Evolutionary conservation across 2,113 vertebrate species (phyloP).

Genomic region (Cynopterus brachyotis): DNA sequence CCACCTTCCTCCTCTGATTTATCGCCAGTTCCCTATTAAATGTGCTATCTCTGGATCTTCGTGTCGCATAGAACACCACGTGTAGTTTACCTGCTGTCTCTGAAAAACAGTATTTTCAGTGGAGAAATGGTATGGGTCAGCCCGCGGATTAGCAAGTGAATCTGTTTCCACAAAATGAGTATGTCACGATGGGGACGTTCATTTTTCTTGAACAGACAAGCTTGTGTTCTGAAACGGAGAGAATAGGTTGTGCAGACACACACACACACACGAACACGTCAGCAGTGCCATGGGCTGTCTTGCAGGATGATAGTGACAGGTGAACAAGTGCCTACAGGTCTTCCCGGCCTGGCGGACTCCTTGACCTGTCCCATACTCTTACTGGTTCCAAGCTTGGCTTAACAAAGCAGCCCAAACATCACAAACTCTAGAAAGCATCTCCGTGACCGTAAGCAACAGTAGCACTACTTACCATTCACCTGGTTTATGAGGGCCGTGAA

Average conservation of each 20-base stretch:
- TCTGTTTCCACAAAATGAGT: slow-evolving; percentile 51
- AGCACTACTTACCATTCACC: background rate
- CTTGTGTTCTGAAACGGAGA: background rate
- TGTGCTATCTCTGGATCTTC: background rate
- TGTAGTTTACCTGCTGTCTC: slow-evolving; percentile 26
- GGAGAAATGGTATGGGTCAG: slow-evolving; percentile 39
- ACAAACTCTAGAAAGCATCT: background rate
- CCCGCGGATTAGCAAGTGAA: slow-evolving; percentile 32
- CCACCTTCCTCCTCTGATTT: background rate
- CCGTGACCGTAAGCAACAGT: background rate
- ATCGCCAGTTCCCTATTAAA: background rate
- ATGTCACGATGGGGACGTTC: slow-evolving; percentile 35
- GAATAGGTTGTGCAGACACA: background rate
- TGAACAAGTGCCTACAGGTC: background rate
- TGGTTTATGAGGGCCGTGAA: background rate
- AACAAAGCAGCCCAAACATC: background rate
- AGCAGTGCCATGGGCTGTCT: background rate
- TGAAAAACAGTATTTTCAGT: slow-evolving; percentile 53
- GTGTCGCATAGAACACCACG: background rate
- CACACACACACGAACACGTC: too few relatives aligned
- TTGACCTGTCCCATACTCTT: background rate
- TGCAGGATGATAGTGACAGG: background rate
- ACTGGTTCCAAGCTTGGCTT: background rate
- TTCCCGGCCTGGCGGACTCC: background rate
- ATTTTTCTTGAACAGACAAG: background rate